A percentile compares a stretch with the other conserved stretches of the same genome.
Conservation (phyloP, 64 coral and sea anemone species). For the Dendrophyllia cribrosa region DNA sequence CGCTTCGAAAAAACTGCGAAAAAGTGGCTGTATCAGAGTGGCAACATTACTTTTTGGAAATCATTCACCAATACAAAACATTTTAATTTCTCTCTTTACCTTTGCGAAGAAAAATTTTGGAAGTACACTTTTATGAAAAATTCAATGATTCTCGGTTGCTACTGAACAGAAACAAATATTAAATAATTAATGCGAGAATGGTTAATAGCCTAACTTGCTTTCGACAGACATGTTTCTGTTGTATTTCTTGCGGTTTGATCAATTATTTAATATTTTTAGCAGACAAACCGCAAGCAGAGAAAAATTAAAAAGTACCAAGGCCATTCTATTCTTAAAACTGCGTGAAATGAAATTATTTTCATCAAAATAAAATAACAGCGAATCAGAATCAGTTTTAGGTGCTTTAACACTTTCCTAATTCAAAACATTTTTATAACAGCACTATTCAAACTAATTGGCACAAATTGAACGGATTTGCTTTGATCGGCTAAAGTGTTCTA, state of each 20-base stretch:
- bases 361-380: too few species aligned
- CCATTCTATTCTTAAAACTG: too few species aligned
- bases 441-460: neutral
- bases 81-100: too few species aligned
- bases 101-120: neutral
- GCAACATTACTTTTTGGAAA: too few species aligned
- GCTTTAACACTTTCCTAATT: neutral
- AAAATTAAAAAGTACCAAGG: neutral
- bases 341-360: too few species aligned
- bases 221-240: neutral
- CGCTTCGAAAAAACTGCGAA: too few species aligned
- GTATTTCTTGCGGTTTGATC: neutral
- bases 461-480: neutral
- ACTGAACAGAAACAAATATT: neutral
- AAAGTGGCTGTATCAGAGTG: too few species aligned
- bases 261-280: neutral
- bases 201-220: neutral
- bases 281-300: neutral
- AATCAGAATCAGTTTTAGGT: neutral
- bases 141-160: neutral
- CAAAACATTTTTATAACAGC: too few species aligned
- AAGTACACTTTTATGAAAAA: neutral
- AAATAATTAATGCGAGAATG: slow-evolving; percentile 12
- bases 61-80: too few species aligned
- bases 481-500: neutral